These are phyloP conservation scores for Apteryx mantelli DNA, from an alignment of 2,113 vertebrate species.

Conservation along the genomic window DNA sequence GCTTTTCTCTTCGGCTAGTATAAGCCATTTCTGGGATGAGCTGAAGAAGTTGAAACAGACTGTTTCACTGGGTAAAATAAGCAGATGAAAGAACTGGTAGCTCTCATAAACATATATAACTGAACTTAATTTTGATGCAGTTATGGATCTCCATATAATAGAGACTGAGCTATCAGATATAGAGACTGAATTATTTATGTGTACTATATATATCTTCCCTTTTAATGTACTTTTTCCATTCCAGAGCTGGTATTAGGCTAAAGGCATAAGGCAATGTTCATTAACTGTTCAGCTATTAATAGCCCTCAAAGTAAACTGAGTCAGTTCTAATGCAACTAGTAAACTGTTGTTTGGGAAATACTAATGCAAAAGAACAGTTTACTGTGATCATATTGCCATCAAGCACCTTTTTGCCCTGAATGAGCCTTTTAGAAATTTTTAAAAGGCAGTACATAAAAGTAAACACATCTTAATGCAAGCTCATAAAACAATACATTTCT, in stretches of 20 bases:
- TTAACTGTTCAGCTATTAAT: background rate
- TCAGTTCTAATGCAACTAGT: background rate
- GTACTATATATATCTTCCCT: background rate
- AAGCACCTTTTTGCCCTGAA: background rate
- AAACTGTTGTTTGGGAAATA: background rate
- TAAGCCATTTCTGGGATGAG: background rate
- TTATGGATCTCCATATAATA: background rate
- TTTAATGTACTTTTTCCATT: background rate
- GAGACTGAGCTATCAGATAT: background rate
- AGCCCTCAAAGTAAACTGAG: background rate
- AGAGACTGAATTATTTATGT: background rate
- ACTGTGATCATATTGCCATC: background rate
- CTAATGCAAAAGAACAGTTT: background rate
- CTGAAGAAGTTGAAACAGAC: background rate
- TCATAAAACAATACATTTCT: background rate
- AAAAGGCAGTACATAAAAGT: background rate
- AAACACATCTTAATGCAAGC: background rate
- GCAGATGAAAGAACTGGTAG: no score
- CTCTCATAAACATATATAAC: background rate
- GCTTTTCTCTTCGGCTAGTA: background rate
- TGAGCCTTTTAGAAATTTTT: background rate
- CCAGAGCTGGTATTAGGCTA: background rate
- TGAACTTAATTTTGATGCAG: background rate
- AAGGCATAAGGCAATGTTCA: background rate
- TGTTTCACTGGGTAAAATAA: background rate